Evolutionary conservation across 2,797 vertebrate species (phyloP).

Genomic region (Enteromius thamalakanensis): DNA sequence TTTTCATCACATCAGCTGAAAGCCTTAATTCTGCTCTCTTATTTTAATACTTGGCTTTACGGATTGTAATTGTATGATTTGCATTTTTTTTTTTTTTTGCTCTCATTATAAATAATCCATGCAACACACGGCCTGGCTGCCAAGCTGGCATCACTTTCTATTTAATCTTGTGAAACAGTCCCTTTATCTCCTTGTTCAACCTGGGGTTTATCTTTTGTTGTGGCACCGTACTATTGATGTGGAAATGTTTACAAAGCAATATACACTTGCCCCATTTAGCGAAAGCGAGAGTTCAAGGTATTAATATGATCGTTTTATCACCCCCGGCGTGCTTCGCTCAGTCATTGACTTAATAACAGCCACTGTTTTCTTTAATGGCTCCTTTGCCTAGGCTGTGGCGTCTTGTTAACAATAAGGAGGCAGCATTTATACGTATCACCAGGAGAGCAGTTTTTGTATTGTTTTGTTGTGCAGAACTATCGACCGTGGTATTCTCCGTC

Average conservation of each 20-base stretch:
- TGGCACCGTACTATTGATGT: slow-evolving; percentile 52
- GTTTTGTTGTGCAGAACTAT: slow-evolving; percentile 24
- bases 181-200: slow-evolving; percentile 64
- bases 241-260: slow-evolving; percentile 63
- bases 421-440: slow-evolving; percentile 33
- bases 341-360: slow-evolving; percentile 44
- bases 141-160: slow-evolving; percentile 62
- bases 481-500: slow-evolving; percentile 48
- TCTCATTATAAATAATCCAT: slow-evolving; percentile 67
- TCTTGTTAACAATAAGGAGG: slow-evolving; percentile 33
- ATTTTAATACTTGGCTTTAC: slow-evolving; percentile 67
- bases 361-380: slow-evolving; percentile 40
- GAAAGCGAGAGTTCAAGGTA: slow-evolving; percentile 56
- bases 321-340: slow-evolving; percentile 36
- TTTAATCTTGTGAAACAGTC: slow-evolving; percentile 67
- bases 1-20: slow-evolving; percentile 68
- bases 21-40: slow-evolving; percentile 66
- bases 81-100: slow-evolving; percentile 65
- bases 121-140: slow-evolving; percentile 51
- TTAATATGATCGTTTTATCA: slow-evolving; percentile 55
- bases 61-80: slow-evolving; percentile 73
- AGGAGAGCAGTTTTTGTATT: slow-evolving; percentile 36
- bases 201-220: slow-evolving; percentile 62
- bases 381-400: slow-evolving; percentile 18
- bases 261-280: slow-evolving; percentile 48